phyloP scores from a whole-genome alignment of 2,113 vertebrate species.

The Phaethon lepturus region DNA sequence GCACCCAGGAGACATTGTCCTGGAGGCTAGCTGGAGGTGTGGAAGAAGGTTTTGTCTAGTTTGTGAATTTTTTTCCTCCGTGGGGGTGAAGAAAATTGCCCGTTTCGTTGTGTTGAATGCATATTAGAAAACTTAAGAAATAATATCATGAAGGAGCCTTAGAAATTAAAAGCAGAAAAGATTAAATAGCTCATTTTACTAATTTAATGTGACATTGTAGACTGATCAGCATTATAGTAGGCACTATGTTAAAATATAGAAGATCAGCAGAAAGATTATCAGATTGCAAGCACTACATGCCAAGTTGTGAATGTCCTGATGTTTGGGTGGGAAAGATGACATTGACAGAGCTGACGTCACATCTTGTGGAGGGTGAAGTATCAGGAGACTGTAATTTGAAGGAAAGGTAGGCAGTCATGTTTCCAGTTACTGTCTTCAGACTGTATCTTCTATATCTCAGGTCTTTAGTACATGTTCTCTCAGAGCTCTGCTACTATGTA shows the following conservation, averaged over 20 bases:
- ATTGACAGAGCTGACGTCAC: fast-evolving
- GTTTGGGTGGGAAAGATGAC: neutral
- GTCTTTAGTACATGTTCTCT: neutral
- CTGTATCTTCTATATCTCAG: neutral
- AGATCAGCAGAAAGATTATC: neutral
- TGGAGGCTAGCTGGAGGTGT: neutral
- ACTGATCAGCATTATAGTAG: neutral
- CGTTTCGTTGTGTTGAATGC: neutral
- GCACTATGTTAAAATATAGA: neutral
- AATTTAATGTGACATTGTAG: neutral
- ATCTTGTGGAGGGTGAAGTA: neutral
- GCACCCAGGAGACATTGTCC: neutral
- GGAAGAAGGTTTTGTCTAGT: neutral
- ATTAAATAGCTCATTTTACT: neutral
- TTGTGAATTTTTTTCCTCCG: neutral
- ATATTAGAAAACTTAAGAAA: neutral
- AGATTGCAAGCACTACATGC: neutral
- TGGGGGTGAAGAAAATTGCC: neutral
- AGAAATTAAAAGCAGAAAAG: neutral
- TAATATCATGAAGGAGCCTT: neutral
- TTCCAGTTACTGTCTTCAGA: neutral
- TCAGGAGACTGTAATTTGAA: neutral
- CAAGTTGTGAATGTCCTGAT: neutral
- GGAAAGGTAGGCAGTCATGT: neutral
- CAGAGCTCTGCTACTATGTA: neutral